Conservation (phyloP, 2,797 vertebrate genomes). For the Sebastes oblongus region DNA sequence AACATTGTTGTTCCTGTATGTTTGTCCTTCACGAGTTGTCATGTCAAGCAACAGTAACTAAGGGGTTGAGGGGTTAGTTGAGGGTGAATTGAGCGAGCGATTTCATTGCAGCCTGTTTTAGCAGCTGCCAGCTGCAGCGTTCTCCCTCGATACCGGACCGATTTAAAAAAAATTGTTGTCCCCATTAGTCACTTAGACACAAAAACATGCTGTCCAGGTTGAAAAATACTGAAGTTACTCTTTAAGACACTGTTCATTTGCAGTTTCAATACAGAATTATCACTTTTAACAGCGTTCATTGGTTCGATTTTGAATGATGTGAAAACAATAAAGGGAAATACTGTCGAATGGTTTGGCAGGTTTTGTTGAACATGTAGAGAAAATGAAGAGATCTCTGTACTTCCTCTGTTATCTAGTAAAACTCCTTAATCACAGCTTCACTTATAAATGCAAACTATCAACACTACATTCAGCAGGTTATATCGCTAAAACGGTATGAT, state of each 20-base stretch:
- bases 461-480: constrained; percentile 80
- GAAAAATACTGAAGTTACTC: no score
- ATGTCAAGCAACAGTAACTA: no score
- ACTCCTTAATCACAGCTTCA: constrained; percentile 8
- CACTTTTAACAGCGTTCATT: not conserved
- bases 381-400: constrained; percentile 34
- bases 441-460: constrained; percentile 64
- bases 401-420: constrained; percentile 7
- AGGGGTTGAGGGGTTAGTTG: no score
- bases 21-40: no score
- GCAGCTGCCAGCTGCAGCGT: no score
- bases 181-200: not conserved
- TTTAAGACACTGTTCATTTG: constrained; percentile 1
- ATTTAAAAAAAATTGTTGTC: not conserved
- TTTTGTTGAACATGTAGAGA: constrained; percentile 41
- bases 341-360: constrained; percentile 18
- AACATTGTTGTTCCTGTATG: no score
- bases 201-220: not conserved
- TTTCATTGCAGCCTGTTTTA: no score
- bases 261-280: constrained; percentile 17
- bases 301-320: not conserved
- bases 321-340: constrained; percentile 15
- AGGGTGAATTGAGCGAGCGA: no score
- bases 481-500: constrained; percentile 47
- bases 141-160: no score